A percentile compares a stretch with the other conserved stretches of the same genome.
Evolutionary conservation across 2,888 invertebrate genomes (phyloP).

Genomic region (Napeogenes inachia): DNA sequence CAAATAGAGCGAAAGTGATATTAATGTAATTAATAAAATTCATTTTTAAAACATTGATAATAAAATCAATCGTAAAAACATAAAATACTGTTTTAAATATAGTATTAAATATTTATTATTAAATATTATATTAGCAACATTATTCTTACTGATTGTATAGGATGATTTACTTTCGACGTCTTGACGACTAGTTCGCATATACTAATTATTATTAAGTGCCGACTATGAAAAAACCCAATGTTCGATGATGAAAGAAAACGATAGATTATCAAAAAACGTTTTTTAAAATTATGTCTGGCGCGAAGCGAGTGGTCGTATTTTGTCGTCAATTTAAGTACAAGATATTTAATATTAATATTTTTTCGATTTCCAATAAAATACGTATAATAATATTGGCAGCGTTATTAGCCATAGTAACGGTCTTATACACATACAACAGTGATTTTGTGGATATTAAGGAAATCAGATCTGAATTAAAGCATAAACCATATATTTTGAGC

Average conservation of each 20-base stretch:
- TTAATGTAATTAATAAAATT: no score
- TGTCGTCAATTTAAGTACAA: background rate
- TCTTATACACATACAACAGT: background rate
- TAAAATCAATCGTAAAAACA: no score
- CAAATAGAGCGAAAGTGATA: no score
- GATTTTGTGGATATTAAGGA: background rate
- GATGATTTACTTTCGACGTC: no score
- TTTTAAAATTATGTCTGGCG: background rate
- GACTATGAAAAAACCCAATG: no score
- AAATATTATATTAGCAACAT: no score
- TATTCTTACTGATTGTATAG: no score
- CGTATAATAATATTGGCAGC: background rate
- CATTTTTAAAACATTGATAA: no score
- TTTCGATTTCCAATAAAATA: background rate
- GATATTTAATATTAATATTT: background rate
- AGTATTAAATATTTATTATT: no score
- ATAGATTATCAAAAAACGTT: background rate
- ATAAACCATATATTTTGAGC: background rate
- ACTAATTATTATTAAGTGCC: no score
- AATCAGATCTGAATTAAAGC: background rate
- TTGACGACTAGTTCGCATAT: no score
- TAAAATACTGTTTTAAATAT: no score
- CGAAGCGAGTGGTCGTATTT: slow-evolving; percentile 3
- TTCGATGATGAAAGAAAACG: background rate
- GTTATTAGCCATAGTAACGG: background rate